Evolutionary conservation across 2,888 invertebrate genomes (phyloP).

Genomic region (Hypena proboscidalis): DNA sequence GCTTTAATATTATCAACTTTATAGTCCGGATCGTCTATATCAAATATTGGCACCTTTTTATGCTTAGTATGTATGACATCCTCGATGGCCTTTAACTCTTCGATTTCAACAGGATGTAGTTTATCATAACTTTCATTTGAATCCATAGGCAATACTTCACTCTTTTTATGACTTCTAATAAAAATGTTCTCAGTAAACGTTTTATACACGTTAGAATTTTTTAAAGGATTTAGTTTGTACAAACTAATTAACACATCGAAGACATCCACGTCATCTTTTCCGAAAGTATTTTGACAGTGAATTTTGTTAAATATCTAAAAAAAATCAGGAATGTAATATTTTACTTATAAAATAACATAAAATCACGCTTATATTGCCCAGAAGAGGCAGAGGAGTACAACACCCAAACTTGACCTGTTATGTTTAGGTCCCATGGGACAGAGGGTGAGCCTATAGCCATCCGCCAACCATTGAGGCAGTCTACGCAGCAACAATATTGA

Average conservation of each 20-base stretch:
- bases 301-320: constrained; percentile 24
- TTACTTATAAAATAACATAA: not conserved
- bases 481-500: no score
- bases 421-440: no score
- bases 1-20: constrained; percentile 34
- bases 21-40: constrained; percentile 34
- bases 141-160: constrained; percentile 53
- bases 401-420: no score
- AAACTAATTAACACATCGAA: constrained; percentile 64
- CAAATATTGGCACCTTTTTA: constrained; percentile 7
- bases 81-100: constrained; percentile 14
- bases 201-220: constrained; percentile 60
- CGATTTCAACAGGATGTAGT: constrained; percentile 18
- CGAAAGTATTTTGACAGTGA: not conserved
- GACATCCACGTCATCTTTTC: constrained; percentile 42
- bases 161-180: constrained; percentile 18
- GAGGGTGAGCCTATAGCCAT: no score
- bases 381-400: not conserved
- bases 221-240: constrained; percentile 70
- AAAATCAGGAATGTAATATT: no score
- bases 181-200: constrained; percentile 59
- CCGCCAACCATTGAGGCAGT: no score
- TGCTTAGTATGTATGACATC: not conserved
- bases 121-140: constrained; percentile 58
- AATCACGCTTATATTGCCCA: not conserved